A percentile compares a stretch with the other conserved stretches of the same genome.
Conservation (phyloP, 35 echinoderm and acorn worm species). For the Chiridota heheva region DNA sequence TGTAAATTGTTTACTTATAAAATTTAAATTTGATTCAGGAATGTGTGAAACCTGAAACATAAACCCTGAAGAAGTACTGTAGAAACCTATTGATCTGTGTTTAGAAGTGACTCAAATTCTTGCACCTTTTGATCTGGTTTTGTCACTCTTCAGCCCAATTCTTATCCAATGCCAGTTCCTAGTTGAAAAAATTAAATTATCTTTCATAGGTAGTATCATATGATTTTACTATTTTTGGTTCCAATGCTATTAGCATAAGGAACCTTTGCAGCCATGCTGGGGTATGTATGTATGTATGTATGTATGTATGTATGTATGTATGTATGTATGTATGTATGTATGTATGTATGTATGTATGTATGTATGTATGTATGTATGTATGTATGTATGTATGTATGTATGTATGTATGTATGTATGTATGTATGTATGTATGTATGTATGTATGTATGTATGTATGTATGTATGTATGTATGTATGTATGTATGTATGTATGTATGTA, state of each 20-base stretch:
- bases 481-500: background rate
- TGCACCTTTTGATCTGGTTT: too few species aligned
- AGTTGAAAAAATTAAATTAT: too few species aligned
- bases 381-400: conserved; percentile 21
- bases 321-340: background rate
- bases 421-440: conserved; percentile 21
- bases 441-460: conserved; percentile 9
- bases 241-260: background rate
- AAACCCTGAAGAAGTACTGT: too few species aligned
- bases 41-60: too few species aligned
- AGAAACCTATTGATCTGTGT: too few species aligned
- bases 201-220: too few species aligned
- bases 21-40: too few species aligned
- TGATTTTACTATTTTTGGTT: too few species aligned
- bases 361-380: conserved; percentile 21
- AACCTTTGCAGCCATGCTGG: background rate
- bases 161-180: too few species aligned
- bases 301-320: background rate
- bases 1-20: too few species aligned
- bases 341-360: background rate
- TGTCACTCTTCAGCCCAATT: too few species aligned
- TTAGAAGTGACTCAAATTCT: too few species aligned
- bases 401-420: conserved; percentile 21
- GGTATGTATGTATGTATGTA: background rate
- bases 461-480: background rate